These are phyloP conservation scores for Acanthurus leucopareius DNA, from an alignment of 2,797 vertebrate genomes.

Conservation along the genomic window DNA sequence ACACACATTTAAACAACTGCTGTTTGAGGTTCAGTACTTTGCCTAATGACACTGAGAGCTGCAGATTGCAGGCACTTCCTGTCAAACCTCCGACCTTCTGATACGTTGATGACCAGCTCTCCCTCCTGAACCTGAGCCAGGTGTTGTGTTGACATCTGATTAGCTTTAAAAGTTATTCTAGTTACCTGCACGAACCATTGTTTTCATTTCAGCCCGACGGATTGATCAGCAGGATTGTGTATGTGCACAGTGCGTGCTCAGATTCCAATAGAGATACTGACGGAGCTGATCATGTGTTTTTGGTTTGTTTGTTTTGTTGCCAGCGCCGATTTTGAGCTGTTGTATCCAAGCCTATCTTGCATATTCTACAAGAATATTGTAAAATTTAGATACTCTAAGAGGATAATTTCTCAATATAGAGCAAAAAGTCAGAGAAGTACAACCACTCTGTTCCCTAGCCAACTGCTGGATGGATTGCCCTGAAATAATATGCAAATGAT, in stretches of 20 bases:
- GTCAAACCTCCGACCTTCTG: no score
- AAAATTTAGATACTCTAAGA: not conserved
- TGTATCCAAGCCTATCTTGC: conserved; percentile 9
- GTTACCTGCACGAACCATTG: not conserved
- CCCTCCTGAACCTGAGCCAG: no score
- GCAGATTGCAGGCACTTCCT: no score
- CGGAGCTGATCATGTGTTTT: conserved; percentile 8
- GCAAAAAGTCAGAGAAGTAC: not conserved
- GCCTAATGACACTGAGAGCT: no score
- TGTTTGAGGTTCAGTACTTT: no score
- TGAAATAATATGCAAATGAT: not conserved
- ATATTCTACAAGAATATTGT: not conserved
- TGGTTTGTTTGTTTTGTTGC: not conserved
- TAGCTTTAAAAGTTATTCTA: not conserved
- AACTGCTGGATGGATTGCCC: not conserved
- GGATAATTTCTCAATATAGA: not conserved
- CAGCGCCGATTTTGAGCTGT: conserved; percentile 10
- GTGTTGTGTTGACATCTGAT: no score
- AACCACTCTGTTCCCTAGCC: not conserved
- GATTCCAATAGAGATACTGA: not conserved
- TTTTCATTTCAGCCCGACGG: conserved; percentile 20
- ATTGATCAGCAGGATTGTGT: conserved; percentile 10
- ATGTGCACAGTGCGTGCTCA: not conserved
- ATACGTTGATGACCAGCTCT: no score
- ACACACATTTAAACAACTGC: no score